Evolutionary conservation across 2,113 vertebrate genomes (phyloP), one percentile per base, ranked within the genome.

Genomic region (Elgaria multicarinata): DNA sequence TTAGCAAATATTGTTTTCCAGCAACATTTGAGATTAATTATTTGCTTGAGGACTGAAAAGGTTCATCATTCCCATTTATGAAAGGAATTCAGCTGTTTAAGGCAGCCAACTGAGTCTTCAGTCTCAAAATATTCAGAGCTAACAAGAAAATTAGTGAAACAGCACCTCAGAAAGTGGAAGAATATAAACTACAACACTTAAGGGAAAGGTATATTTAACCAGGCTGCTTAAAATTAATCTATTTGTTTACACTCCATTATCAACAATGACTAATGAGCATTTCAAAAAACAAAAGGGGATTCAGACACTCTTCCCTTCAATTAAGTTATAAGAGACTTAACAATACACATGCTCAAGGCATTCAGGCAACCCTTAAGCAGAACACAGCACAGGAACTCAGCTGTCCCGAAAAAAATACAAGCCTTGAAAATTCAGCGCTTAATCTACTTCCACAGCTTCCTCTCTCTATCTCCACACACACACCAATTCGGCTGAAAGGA

Each of bases 191-290:
- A n/a, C 26, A 75, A 66, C 79, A 64, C 58, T 76, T 66, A 28
- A 66, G 80, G 22, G 69, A 77, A 83, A 89, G 58, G 69, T 26
- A 46, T 64, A 83, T 50, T 89, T 76, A n/a, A 62, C 36, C 42
- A 64, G 42, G 14, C 39, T 66, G 58, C n/a, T 66, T 55, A 82
- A 87, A 82, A 87, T 67, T 64, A 64, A 81, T 67, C 46, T 74
- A 26, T 71, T 39, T 71, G 42, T 89, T 83, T 75, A 75, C 46
- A 76, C 26, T 62, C 69, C 42, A 28, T 53, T 66, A 87, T 76
- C 89, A 42, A 67, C 85, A 87, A 62, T 75, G 44, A 86, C 77
- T 82, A 87, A 86, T 90, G 42, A 90, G 42, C 33, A 82, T 82
- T 86, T 81, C 42, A 22, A 39, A 62, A 33, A 42, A 64, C 66